Conservation (phyloP, 2,113 vertebrate species). For the Climacteris rufus region DNA sequence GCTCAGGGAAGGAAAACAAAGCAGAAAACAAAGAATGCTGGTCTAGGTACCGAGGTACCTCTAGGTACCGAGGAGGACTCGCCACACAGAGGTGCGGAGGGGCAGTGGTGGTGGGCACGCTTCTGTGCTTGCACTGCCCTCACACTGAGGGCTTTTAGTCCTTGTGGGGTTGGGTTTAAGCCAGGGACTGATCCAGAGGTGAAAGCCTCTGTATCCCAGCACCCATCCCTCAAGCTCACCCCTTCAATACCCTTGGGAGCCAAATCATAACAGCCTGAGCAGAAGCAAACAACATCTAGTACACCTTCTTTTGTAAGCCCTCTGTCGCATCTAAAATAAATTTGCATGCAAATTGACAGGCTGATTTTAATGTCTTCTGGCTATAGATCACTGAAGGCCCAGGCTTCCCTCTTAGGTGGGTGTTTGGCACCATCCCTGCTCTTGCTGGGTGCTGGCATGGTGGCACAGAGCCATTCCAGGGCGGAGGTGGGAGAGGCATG, state of each 20-base stretch:
- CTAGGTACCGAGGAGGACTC: accelerated
- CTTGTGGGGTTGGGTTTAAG: not conserved
- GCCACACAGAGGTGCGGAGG: not conserved
- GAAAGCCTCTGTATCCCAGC: not conserved
- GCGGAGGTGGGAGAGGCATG: not conserved
- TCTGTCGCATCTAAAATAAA: conserved; percentile 41
- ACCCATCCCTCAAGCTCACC: not conserved
- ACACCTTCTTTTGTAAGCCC: conserved; percentile 43
- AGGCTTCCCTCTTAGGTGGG: not conserved
- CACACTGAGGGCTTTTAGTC: not conserved
- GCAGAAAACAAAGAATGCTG: not conserved
- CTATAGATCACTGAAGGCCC: not conserved
- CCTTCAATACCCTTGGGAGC: not conserved
- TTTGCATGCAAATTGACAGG: conserved; percentile 52
- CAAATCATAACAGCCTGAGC: not conserved
- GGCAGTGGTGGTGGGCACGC: not conserved
- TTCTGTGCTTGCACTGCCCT: not conserved
- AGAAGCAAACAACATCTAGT: not conserved
- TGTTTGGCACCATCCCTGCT: accelerated
- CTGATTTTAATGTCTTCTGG: conserved; percentile 25
- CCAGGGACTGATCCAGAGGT: not conserved
- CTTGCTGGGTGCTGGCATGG: accelerated
- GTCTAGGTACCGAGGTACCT: too few species aligned
- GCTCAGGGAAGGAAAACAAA: not conserved
- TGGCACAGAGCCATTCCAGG: not conserved